These are phyloP conservation scores for Rhingia campestris DNA, from an alignment of 2,888 invertebrate genomes.

Conservation along the genomic window DNA sequence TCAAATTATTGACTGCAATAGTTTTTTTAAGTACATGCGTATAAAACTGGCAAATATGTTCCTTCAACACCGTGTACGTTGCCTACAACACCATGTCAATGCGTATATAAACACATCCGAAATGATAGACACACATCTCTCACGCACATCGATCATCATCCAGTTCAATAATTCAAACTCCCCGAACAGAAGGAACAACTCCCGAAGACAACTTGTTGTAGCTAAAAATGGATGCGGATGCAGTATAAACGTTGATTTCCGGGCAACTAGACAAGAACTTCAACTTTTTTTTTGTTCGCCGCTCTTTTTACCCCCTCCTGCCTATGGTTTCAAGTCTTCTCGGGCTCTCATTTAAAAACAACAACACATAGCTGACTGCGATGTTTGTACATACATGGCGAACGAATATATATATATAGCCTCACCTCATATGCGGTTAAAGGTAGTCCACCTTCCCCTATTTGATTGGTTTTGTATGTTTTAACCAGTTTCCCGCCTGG, in stretches of 20 bases:
- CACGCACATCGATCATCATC: slow-evolving; percentile 73
- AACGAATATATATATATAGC: slow-evolving; percentile 8
- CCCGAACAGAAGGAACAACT: slow-evolving; percentile 55
- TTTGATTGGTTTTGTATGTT: slow-evolving; percentile 49
- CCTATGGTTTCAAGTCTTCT: slow-evolving; percentile 1
- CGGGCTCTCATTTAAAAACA: slow-evolving; percentile 19
- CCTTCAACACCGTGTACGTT: neutral
- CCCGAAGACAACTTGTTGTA: slow-evolving; percentile 61
- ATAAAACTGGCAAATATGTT: neutral
- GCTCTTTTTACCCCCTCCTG: slow-evolving; percentile 4
- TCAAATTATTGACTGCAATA: too few species aligned
- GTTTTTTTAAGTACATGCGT: too few species aligned
- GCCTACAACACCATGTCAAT: neutral
- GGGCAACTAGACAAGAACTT: slow-evolving; percentile 73
- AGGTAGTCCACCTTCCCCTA: slow-evolving; percentile 52
- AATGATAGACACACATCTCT: slow-evolving; percentile 59
- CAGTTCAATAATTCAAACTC: slow-evolving; percentile 64
- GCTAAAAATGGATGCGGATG: slow-evolving; percentile 74
- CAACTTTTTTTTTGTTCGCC: slow-evolving; percentile 52
- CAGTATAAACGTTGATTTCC: slow-evolving; percentile 74
- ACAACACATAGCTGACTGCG: slow-evolving; percentile 33
- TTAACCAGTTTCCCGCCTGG: slow-evolving; percentile 9
- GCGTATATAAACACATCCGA: slow-evolving; percentile 55
- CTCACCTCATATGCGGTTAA: slow-evolving; percentile 31
- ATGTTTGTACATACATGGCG: slow-evolving; percentile 23